These are phyloP conservation scores for Notothenia rossii DNA, from an alignment of 2,113 vertebrate genomes.

Conservation along the genomic window DNA sequence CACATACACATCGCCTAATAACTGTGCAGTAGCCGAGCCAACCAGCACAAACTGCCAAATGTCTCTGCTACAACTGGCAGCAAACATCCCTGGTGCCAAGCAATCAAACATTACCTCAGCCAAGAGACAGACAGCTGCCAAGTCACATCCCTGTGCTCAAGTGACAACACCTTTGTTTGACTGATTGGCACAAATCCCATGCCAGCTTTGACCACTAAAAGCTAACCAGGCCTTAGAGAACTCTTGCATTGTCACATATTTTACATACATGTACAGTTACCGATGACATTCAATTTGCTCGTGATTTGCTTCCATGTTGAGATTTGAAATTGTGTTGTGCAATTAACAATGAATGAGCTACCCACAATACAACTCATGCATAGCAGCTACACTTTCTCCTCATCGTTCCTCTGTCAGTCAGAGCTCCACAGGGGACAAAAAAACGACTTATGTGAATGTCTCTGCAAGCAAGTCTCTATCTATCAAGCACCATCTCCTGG, in stretches of 20 bases:
- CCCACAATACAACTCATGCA: neutral
- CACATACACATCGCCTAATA: constrained; percentile 36
- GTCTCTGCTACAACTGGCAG: constrained; percentile 15
- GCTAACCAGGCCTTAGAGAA: neutral
- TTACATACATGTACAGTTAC: neutral
- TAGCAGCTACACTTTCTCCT: neutral
- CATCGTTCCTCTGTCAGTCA: constrained; percentile 8
- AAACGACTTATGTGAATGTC: constrained; percentile 3
- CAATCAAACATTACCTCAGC: constrained; percentile 31
- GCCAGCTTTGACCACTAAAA: neutral
- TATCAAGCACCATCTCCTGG: neutral
- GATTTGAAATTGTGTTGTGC: neutral
- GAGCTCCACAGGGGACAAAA: constrained; percentile 25
- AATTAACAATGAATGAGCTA: neutral
- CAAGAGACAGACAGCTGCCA: constrained; percentile 49
- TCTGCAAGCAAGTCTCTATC: constrained; percentile 22
- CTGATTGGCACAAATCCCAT: neutral
- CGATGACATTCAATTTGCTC: neutral
- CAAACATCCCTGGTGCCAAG: constrained; percentile 11
- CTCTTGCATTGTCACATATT: neutral
- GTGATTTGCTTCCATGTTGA: neutral
- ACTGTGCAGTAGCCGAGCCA: constrained; percentile 26
- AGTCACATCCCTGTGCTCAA: constrained; percentile 21
- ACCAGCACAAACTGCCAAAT: constrained; percentile 38
- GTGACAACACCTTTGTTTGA: neutral